Conservation (phyloP, 2,888 invertebrate genomes). For the Masnerella sp. region DNA sequence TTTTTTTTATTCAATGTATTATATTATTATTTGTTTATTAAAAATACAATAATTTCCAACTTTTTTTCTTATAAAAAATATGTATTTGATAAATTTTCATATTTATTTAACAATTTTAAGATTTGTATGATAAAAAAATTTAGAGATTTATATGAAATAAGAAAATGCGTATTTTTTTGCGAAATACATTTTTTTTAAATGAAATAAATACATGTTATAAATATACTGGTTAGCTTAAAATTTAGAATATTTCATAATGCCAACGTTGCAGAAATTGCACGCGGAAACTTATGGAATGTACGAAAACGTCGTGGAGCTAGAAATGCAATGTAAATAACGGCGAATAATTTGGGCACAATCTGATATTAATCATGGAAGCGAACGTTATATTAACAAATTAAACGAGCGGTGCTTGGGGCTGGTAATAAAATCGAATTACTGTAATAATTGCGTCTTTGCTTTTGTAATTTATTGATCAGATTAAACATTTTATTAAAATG, state of each 20-base stretch:
- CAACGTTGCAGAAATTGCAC: constrained; percentile 21
- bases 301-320: constrained; percentile 8
- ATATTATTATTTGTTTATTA: no score
- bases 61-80: no score
- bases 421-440: constrained; percentile 21
- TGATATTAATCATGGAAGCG: constrained; percentile 12
- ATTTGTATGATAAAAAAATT: no score
- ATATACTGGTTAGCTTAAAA: constrained; percentile 1
- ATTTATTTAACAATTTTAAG: no score
- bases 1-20: no score
- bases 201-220: constrained; percentile 1
- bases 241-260: constrained; percentile 24
- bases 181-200: constrained; percentile 1
- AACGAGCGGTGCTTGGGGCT: not conserved
- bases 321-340: constrained; percentile 23
- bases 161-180: no score
- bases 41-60: no score
- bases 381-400: constrained; percentile 18
- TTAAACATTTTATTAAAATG: no score
- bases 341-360: constrained; percentile 26
- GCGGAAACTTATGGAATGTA: constrained; percentile 27
- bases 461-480: no score
- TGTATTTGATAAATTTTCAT: no score
- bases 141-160: no score
- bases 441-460: no score